These are phyloP conservation scores for Griposia aprilina DNA, from an alignment of 2,888 invertebrate species.

Conservation along the genomic window DNA sequence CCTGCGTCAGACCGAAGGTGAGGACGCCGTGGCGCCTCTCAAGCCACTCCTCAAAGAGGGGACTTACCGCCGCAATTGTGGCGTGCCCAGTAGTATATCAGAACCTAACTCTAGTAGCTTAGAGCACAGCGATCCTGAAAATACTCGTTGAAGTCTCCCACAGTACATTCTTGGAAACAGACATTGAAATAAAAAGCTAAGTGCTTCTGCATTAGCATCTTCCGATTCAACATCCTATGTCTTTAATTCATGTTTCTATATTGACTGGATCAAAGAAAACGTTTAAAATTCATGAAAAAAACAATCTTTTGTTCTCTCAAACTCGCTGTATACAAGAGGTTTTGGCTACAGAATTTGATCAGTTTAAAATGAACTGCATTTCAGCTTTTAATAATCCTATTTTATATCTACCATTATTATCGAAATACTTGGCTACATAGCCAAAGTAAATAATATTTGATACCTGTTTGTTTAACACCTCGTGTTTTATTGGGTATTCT, in stretches of 20 bases:
- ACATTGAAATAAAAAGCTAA: not conserved
- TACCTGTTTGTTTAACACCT: constrained; percentile 10
- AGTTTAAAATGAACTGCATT: not conserved
- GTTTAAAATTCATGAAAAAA: not conserved
- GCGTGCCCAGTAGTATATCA: too few species aligned
- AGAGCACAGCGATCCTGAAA: not conserved
- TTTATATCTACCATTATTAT: constrained; percentile 23
- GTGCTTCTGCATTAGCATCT: not conserved
- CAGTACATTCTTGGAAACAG: not conserved
- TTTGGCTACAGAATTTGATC: constrained; percentile 1
- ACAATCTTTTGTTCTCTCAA: not conserved
- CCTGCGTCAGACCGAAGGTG: too few species aligned
- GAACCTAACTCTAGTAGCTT: not conserved
- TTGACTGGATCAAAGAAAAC: not conserved
- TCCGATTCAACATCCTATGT: not conserved
- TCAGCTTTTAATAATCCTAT: constrained; percentile 6
- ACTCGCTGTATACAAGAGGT: not conserved
- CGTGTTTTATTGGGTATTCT: not conserved
- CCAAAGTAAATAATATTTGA: not conserved
- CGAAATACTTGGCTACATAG: constrained; percentile 27
- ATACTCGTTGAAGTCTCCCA: not conserved
- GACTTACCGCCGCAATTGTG: too few species aligned
- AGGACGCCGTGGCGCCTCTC: too few species aligned
- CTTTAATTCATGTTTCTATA: not conserved
- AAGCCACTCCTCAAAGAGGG: too few species aligned